These are phyloP conservation scores for Villa cingulata DNA, from an alignment of 2,888 invertebrate species.

Conservation along the genomic window DNA sequence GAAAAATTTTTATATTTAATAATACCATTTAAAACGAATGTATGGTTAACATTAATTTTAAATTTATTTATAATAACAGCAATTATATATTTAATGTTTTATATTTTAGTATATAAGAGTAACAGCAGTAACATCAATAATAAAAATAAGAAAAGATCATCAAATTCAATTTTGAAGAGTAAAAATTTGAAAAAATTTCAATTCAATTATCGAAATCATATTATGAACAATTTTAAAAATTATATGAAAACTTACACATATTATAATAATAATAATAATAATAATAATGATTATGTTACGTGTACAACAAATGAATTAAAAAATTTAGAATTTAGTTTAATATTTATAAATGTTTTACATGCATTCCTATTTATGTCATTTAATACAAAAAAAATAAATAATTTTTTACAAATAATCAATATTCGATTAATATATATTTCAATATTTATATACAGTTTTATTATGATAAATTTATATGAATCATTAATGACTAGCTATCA, in stretches of 20 bases:
- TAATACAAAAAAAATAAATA: background rate
- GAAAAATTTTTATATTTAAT: background rate
- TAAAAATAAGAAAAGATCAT: too few relatives aligned
- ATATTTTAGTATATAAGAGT: too few relatives aligned
- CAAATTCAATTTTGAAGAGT: too few relatives aligned
- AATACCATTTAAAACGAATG: background rate
- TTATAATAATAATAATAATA: too few relatives aligned
- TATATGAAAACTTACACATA: too few relatives aligned
- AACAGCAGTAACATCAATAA: too few relatives aligned
- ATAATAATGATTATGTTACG: too few relatives aligned
- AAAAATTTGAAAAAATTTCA: too few relatives aligned
- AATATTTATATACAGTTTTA: background rate
- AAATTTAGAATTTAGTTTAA: background rate
- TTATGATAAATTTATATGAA: background rate
- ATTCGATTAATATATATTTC: background rate
- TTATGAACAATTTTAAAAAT: too few relatives aligned
- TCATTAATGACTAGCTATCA: background rate
- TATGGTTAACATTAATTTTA: conserved; percentile 1
- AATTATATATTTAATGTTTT: background rate
- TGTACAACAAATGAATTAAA: background rate
- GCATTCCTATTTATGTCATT: too few relatives aligned
- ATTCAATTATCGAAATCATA: too few relatives aligned
- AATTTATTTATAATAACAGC: background rate
- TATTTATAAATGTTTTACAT: background rate
- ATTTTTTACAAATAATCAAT: background rate